A percentile compares a stretch with the other conserved stretches of the same genome.
These are phyloP conservation scores for Macrocentrus cingulum DNA, from an alignment of 1,140 invertebrate genomes.

Conservation along the genomic window DNA sequence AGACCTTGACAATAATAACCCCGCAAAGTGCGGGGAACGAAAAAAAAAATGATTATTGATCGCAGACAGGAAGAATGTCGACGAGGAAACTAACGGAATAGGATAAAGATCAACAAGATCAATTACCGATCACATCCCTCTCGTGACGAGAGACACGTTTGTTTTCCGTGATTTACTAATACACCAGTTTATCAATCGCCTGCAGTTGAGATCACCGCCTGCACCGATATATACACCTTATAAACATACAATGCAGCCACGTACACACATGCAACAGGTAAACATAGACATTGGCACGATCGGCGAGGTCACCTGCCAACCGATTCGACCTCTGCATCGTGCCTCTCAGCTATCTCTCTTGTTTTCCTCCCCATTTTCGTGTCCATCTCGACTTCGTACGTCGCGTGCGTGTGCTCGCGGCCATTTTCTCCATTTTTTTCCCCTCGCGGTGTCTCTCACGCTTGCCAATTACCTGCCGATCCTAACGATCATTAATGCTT, in stretches of 20 bases:
- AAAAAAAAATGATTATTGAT: constrained; percentile 6
- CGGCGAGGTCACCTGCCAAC: constrained; percentile 27
- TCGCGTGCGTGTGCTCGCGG: constrained; percentile 21
- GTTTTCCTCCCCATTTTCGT: constrained; percentile 18
- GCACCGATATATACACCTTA: too few species aligned
- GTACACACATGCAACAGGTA: not conserved
- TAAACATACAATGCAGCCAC: not conserved
- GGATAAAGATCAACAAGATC: constrained; percentile 25
- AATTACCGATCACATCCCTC: constrained; percentile 21
- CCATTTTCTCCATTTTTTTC: constrained; percentile 7
- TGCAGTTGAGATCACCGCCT: not conserved
- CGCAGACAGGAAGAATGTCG: not conserved
- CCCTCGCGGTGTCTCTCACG: not conserved
- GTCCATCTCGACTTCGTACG: constrained; percentile 16
- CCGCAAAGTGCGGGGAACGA: not conserved
- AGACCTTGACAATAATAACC: not conserved
- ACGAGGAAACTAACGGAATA: constrained; percentile 15
- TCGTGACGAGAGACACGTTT: constrained; percentile 4
- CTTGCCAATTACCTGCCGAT: constrained; percentile 19
- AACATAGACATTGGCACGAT: constrained; percentile 25
- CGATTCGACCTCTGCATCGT: constrained; percentile 26
- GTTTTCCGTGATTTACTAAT: constrained; percentile 21
- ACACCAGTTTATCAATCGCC: constrained; percentile 13
- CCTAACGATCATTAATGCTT: constrained; percentile 27
- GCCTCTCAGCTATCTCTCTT: constrained; percentile 15